Evolutionary conservation across 1,140 invertebrate species (phyloP), one percentile per base, ranked within the genome.

Genomic region (Aporrectodea caliginosa): DNA sequence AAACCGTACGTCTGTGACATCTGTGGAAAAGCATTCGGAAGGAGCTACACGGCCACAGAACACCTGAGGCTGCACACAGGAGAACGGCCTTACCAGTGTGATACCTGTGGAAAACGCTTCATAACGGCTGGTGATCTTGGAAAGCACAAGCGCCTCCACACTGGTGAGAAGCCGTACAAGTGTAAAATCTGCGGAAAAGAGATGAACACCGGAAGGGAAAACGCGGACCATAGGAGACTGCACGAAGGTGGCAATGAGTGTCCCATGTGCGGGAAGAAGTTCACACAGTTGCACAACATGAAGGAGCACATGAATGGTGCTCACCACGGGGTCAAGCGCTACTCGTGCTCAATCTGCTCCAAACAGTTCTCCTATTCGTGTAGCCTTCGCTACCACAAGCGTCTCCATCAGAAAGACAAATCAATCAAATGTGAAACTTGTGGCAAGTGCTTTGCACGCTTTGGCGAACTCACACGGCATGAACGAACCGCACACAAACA

Each of bases 31-130:
- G 27, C 69, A 27, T 79, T 79, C 58, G 69, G 30, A 16, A 30
- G 79, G 27, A 75, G 79, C n/a, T 34, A 79, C 34, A 35, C 72
- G 2, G 58, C 68, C 16, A 43, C 27, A 29, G 73, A 73, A n/a
- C 79, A 79, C 27, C 29, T 22, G n/a, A 27, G 79, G 1, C 72
- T 74, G 16, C 79, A 79, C 34, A 79, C 71, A 2, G 79, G 79
- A 1, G 95, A 88, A 78, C 97, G 90, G 95, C 93, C 95, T 35
- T 94, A 95, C 80, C 92, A 94, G 84, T 97, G 95, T 88, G 93
- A 94, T 81, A 93, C 95, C 69, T 97, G 95, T 87, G 93, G 94
- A 78, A 97, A 97, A 89, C 90, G 95, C 82, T 97, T 97, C 88
- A 97, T 95, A 0, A 95, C 95, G 34, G 33, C 33, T n/a, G 43